Evolutionary conservation across 2,113 vertebrate species (phyloP).

Genomic region (Mellivora capensis): DNA sequence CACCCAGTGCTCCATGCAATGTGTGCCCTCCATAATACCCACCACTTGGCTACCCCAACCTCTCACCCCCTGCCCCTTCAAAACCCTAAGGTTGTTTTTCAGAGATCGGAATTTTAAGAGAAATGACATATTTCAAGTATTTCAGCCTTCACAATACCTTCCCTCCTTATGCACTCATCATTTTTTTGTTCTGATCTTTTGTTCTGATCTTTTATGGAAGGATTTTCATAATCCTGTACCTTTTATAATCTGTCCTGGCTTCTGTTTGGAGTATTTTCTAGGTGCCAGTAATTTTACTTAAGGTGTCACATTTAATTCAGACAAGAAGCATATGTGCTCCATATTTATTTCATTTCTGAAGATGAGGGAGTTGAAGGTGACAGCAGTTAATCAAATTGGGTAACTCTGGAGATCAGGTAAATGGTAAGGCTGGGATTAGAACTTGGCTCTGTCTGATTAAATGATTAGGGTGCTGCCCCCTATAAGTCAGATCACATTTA

Average conservation of each 20-base stretch:
- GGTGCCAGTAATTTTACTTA: neutral
- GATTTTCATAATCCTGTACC: neutral
- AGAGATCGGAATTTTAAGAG: neutral
- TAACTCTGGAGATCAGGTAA: neutral
- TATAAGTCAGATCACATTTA: neutral
- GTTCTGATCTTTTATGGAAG: neutral
- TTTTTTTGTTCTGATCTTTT: neutral
- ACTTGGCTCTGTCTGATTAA: neutral
- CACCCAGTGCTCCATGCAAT: too few relatives aligned
- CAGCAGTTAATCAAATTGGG: neutral
- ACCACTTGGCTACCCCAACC: too few relatives aligned
- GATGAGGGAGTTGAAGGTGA: neutral
- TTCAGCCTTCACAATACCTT: too few relatives aligned
- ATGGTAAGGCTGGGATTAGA: neutral
- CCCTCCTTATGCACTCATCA: neutral
- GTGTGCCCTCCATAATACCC: too few relatives aligned
- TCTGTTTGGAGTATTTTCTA: neutral
- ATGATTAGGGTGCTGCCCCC: neutral
- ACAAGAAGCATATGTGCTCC: neutral
- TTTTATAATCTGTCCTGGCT: neutral
- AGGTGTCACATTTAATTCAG: neutral
- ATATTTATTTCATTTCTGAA: neutral
- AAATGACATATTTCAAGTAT: neutral
- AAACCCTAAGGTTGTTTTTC: too few relatives aligned
- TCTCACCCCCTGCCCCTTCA: too few relatives aligned